phyloP scores from a whole-genome alignment of 2,113 vertebrate species.

The Tylochromis polylepis region DNA sequence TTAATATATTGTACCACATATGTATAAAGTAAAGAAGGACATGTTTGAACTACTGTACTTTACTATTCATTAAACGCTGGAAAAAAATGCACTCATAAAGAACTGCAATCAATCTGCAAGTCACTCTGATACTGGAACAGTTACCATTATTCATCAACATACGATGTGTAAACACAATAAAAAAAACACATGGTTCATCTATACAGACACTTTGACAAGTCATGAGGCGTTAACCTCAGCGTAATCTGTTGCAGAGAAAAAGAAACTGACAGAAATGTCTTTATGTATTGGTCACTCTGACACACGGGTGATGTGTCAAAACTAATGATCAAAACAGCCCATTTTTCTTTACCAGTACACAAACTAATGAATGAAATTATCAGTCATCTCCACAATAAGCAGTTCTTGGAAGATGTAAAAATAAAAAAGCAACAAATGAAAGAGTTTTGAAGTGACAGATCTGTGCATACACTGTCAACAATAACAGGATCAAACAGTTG shows the following conservation, averaged over 20 bases:
- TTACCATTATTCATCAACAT: background rate
- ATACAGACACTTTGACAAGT: background rate
- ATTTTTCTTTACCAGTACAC: background rate
- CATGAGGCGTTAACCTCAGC: background rate
- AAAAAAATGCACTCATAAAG: background rate
- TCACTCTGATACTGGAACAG: background rate
- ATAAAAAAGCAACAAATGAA: background rate
- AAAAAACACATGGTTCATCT: background rate
- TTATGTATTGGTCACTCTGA: background rate
- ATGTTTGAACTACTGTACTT: background rate
- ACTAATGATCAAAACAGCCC: background rate
- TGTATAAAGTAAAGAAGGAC: background rate
- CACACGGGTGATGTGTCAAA: background rate
- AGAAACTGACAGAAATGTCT: background rate
- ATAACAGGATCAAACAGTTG: background rate
- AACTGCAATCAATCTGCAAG: background rate
- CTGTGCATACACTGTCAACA: background rate
- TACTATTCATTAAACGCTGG: background rate
- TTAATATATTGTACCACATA: background rate
- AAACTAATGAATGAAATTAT: background rate
- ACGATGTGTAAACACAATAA: background rate
- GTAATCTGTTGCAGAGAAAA: background rate
- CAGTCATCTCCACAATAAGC: background rate
- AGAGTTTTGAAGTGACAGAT: background rate
- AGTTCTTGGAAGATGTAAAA: background rate